phyloP scores from a whole-genome alignment of 2,888 invertebrate species.

The Tetropium fuscum region DNA sequence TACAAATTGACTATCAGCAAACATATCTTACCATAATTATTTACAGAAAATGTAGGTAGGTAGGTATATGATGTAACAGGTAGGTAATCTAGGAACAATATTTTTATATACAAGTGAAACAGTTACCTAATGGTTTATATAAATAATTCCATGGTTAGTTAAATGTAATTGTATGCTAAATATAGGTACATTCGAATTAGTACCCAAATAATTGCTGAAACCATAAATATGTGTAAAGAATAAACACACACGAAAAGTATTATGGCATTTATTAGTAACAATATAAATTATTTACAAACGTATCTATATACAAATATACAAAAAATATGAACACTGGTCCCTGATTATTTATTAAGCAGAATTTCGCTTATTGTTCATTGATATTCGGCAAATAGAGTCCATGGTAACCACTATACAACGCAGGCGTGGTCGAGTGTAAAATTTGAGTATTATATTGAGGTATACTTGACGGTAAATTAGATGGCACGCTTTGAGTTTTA shows the following conservation, averaged over 20 bases:
- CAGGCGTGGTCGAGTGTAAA: constrained; percentile 31
- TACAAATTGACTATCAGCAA: too few relatives aligned
- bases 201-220: too few relatives aligned
- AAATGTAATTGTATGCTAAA: not conserved
- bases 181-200: not conserved
- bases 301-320: constrained; percentile 38
- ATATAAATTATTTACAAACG: constrained; percentile 40
- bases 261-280: constrained; percentile 36
- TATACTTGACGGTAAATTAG: constrained; percentile 8
- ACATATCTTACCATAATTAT: too few relatives aligned
- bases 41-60: too few relatives aligned
- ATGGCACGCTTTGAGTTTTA: constrained; percentile 10
- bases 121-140: not conserved
- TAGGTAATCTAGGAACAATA: too few relatives aligned
- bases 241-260: not conserved
- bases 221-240: not conserved
- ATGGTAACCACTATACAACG: constrained; percentile 42
- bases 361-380: constrained; percentile 45
- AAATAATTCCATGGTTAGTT: not conserved
- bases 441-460: constrained; percentile 41
- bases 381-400: constrained; percentile 47
- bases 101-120: too few relatives aligned
- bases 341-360: constrained; percentile 19
- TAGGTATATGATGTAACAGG: too few relatives aligned
- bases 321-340: constrained; percentile 39